Percentiles rank a stretch among this genome's conserved stretches.
Evolutionary conservation across 2,888 invertebrate genomes (phyloP).

Genomic region (Drosophila siamana): DNA sequence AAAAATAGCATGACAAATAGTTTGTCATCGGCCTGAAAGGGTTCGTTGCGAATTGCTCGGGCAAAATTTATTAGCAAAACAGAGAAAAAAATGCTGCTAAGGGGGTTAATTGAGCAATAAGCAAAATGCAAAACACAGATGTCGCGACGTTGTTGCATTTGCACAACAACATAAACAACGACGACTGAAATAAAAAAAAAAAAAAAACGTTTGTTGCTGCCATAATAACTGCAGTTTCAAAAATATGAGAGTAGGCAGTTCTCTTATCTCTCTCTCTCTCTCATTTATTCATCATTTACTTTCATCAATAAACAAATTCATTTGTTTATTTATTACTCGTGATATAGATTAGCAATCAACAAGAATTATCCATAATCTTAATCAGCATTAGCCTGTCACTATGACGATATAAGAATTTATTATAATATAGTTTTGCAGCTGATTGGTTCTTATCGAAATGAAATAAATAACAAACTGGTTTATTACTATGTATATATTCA

Average conservation of each 20-base stretch:
- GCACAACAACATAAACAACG: conserved; percentile 46
- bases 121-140: conserved; percentile 65
- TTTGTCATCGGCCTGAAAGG: conserved; percentile 59
- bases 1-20: conserved; percentile 42
- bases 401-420: neutral
- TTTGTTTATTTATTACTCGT: neutral
- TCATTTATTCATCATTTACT: neutral
- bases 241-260: conserved; percentile 1
- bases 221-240: conserved; percentile 7
- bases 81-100: conserved; percentile 46
- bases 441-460: neutral
- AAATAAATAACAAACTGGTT: neutral
- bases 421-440: neutral
- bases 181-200: conserved; percentile 23
- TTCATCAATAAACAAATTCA: neutral
- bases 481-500: neutral
- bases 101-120: conserved; percentile 76
- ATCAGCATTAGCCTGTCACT: neutral
- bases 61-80: conserved; percentile 60
- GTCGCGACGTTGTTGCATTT: conserved; percentile 44
- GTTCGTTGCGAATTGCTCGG: conserved; percentile 34
- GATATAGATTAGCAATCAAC: neutral
- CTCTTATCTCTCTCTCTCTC: neutral
- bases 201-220: conserved; percentile 17
- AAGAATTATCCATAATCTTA: neutral